Percentiles rank a stretch among this genome's conserved stretches.
phyloP scores from a whole-genome alignment of 2,113 vertebrate genomes.

The Sorex araneus region DNA sequence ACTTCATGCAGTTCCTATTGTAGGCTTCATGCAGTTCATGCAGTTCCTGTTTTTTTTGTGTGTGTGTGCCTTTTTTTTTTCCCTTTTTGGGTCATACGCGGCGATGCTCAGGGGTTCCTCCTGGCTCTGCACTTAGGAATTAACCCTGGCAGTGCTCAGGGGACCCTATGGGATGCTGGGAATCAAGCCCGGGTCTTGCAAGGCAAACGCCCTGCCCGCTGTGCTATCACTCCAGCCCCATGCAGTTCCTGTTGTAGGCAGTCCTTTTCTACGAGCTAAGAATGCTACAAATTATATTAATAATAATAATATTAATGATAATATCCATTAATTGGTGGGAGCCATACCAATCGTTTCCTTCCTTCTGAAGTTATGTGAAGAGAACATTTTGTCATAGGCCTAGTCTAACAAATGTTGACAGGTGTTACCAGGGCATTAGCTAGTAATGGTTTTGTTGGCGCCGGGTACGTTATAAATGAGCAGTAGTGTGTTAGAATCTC shows the following conservation, averaged over 20 bases:
- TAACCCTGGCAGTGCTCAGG: no score
- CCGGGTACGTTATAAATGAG: slow-evolving; percentile 53
- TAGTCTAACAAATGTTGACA: slow-evolving; percentile 52
- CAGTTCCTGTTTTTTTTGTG: no score
- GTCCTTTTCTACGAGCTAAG: background rate
- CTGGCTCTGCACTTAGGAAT: no score
- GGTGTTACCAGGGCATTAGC: slow-evolving; percentile 73
- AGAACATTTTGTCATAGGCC: slow-evolving; percentile 59
- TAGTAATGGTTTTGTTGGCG: slow-evolving; percentile 75
- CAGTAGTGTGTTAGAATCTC: slow-evolving; percentile 68
- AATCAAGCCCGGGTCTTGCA: no score
- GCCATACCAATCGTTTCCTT: slow-evolving; percentile 67
- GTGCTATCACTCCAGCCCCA: no score
- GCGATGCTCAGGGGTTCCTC: no score
- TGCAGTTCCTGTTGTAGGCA: slow-evolving; percentile 42
- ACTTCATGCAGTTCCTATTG: slow-evolving; percentile 62
- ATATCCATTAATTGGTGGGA: slow-evolving; percentile 53
- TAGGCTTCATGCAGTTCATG: slow-evolving; percentile 7
- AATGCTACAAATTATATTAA: slow-evolving; percentile 32
- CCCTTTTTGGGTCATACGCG: no score
- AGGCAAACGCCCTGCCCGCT: no score
- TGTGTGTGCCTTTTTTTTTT: no score
- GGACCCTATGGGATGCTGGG: no score
- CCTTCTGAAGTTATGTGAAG: slow-evolving; percentile 73
- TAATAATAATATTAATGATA: background rate